Conservation (phyloP, 35 echinoderm and acorn worm genomes). For the Ptychodera flava region DNA sequence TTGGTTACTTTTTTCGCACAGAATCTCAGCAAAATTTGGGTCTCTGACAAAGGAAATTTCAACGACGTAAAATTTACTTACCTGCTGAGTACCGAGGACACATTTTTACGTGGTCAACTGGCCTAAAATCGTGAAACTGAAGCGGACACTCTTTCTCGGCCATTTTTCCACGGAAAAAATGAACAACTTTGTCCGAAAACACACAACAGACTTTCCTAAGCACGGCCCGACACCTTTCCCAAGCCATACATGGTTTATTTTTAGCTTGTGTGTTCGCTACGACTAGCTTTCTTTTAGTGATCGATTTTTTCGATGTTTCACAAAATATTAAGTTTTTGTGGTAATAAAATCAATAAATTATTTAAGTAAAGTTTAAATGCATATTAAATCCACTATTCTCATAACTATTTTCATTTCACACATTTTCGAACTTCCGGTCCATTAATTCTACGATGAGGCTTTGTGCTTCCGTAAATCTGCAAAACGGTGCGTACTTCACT, state of each 20-base stretch:
- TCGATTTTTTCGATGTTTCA: background rate
- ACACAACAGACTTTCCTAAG: constrained; percentile 6
- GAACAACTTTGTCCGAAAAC: background rate
- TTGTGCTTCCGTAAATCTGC: no score
- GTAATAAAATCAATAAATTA: background rate
- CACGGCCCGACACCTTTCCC: background rate
- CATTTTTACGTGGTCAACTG: constrained; percentile 61
- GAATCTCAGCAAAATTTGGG: no score
- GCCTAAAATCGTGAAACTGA: constrained; percentile 64
- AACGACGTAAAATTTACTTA: no score
- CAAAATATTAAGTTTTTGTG: background rate
- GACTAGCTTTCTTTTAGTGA: no score
- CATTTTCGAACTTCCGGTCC: no score
- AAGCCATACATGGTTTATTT: constrained; percentile 1
- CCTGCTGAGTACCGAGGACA: constrained; percentile 79
- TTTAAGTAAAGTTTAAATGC: background rate
- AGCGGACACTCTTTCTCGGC: constrained; percentile 75
- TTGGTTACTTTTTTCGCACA: no score
- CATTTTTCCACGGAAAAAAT: constrained; percentile 28
- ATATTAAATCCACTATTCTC: background rate
- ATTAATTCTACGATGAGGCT: no score
- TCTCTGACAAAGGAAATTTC: no score
- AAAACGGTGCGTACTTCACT: no score
- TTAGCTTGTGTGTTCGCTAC: background rate
- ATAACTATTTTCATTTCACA: no score